A percentile compares a stretch with the other conserved stretches of the same genome.
These are phyloP conservation scores for Ferrisia virgata DNA, from an alignment of 2,888 invertebrate genomes.

Conservation along the genomic window DNA sequence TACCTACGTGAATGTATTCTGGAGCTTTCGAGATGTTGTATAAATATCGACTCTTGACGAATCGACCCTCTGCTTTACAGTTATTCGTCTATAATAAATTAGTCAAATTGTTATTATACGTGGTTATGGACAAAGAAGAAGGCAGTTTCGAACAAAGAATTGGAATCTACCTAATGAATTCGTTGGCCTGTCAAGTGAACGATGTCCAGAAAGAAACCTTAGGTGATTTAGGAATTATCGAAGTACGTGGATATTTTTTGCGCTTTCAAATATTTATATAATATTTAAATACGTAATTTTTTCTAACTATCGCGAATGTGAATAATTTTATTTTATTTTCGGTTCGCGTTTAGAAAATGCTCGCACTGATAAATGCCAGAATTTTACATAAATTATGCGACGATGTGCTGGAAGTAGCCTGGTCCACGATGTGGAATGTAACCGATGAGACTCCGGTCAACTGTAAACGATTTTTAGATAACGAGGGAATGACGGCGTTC, in stretches of 20 bases:
- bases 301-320: too few relatives aligned
- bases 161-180: constrained; percentile 90
- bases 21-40: too few relatives aligned
- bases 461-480: constrained; percentile 84
- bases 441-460: constrained; percentile 94
- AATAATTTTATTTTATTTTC: background rate
- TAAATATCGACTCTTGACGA: background rate
- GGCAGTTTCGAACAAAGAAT: constrained; percentile 92
- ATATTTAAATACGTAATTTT: too few relatives aligned
- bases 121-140: constrained; percentile 75
- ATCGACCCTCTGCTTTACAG: constrained; percentile 56
- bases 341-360: constrained; percentile 58
- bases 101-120: constrained; percentile 76
- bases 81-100: constrained; percentile 85
- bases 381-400: constrained; percentile 76
- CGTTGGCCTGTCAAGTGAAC: constrained; percentile 93
- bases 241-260: too few relatives aligned
- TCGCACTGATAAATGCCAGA: constrained; percentile 79
- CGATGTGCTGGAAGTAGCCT: constrained; percentile 94
- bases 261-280: too few relatives aligned
- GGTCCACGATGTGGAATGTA: constrained; percentile 99
- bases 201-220: constrained; percentile 86
- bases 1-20: too few relatives aligned
- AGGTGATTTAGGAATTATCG: constrained; percentile 83
- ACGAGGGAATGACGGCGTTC: constrained; percentile 86